A percentile compares a stretch with the other conserved stretches of the same genome.
Evolutionary conservation across 1,140 invertebrate genomes (phyloP).

Genomic region (Latrodectus geometricus): DNA sequence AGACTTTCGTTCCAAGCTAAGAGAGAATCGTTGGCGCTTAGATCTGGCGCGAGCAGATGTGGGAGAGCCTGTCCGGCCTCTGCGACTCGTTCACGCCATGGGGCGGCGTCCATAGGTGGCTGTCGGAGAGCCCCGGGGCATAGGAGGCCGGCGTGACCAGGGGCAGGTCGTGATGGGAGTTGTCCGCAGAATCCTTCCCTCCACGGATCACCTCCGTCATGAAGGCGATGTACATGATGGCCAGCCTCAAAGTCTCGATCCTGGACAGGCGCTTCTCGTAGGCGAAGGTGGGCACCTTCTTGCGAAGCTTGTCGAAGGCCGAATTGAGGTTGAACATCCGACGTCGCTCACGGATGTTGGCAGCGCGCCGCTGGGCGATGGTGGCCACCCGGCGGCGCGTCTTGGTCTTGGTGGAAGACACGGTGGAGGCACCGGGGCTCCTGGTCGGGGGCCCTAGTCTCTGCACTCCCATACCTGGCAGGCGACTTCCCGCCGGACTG

Average conservation of each 20-base stretch:
- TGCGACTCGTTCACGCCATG: slow-evolving; percentile 13
- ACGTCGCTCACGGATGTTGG: slow-evolving; percentile 92
- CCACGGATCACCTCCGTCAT: slow-evolving; percentile 84
- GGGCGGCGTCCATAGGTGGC: slow-evolving; percentile 47
- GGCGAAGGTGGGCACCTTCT: slow-evolving; percentile 98
- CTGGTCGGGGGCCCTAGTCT: neutral
- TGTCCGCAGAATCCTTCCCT: slow-evolving; percentile 18
- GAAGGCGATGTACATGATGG: slow-evolving; percentile 98
- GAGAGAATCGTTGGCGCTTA: slow-evolving; percentile 14
- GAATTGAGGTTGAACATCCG: slow-evolving; percentile 98
- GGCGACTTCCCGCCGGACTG: neutral
- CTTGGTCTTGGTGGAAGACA: slow-evolving; percentile 30
- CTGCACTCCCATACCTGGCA: slow-evolving; percentile 10
- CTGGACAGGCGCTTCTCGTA: slow-evolving; percentile 98
- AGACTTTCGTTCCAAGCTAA: too few relatives aligned
- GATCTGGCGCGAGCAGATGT: slow-evolving; percentile 53
- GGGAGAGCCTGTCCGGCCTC: slow-evolving; percentile 46
- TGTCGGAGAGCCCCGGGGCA: slow-evolving; percentile 19
- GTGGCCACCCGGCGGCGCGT: slow-evolving; percentile 88
- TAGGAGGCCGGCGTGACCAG: slow-evolving; percentile 5
- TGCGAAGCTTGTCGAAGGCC: slow-evolving; percentile 91
- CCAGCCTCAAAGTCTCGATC: slow-evolving; percentile 95
- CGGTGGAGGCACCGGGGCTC: too few relatives aligned
- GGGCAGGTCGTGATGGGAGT: slow-evolving; percentile 11
- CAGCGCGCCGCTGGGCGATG: slow-evolving; percentile 88